These are phyloP conservation scores for Osmerus mordax DNA, from an alignment of 2,113 vertebrate genomes.

Conservation along the genomic window DNA sequence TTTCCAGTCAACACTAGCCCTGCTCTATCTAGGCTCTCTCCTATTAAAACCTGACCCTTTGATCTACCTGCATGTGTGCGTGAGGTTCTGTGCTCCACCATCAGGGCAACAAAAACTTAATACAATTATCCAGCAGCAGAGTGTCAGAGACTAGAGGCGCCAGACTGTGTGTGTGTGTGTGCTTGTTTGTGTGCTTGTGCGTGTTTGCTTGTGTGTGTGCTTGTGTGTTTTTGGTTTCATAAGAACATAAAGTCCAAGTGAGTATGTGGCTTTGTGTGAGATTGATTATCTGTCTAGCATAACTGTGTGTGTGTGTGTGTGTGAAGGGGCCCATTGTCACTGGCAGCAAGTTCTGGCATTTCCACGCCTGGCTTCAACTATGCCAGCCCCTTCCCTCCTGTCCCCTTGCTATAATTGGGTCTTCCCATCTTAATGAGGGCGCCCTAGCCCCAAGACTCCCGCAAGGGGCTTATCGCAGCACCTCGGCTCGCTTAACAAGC, in stretches of 20 bases:
- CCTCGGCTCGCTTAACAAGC: conserved; percentile 56
- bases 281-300: not conserved
- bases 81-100: conserved; percentile 29
- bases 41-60: conserved; percentile 53
- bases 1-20: conserved; percentile 47
- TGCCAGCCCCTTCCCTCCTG: conserved; percentile 17
- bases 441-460: conserved; percentile 39
- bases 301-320: conserved; percentile 23
- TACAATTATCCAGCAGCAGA: conserved; percentile 57
- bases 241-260: not conserved
- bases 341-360: conserved; percentile 68
- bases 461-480: conserved; percentile 28
- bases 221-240: not conserved
- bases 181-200: not conserved
- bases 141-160: conserved; percentile 51
- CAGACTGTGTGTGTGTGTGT: conserved; percentile 31
- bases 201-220: not conserved
- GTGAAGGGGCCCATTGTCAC: conserved; percentile 51
- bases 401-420: conserved; percentile 55
- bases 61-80: conserved; percentile 31
- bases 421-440: conserved; percentile 64
- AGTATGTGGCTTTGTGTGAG: not conserved
- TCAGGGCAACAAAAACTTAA: conserved; percentile 58
- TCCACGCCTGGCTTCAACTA: conserved; percentile 56
- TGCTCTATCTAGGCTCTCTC: conserved; percentile 41